Percentiles rank a stretch among this genome's conserved stretches.
Evolutionary conservation across 2,797 vertebrate genomes (phyloP).

Genomic region (Coendou prehensilis): DNA sequence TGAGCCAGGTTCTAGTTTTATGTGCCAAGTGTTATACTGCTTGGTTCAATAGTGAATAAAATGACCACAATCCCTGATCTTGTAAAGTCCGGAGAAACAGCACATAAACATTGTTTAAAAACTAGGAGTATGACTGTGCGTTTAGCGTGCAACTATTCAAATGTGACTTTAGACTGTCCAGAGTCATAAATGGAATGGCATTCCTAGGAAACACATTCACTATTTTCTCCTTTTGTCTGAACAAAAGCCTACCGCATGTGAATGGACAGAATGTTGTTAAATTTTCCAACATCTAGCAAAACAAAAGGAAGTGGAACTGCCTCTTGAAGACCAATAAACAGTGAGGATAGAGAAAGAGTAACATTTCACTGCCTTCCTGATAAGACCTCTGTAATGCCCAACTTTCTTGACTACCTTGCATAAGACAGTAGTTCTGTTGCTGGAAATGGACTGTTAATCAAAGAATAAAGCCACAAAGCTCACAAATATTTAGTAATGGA

Average conservation of each 20-base stretch:
- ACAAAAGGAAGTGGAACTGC: not conserved
- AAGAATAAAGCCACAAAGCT: not conserved
- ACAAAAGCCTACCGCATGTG: not conserved
- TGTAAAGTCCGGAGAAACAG: not conserved
- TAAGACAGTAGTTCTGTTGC: not conserved
- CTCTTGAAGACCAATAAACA: not conserved
- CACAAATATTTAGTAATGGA: not conserved
- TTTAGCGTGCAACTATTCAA: not conserved
- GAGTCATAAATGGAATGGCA: not conserved
- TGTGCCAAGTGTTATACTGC: not conserved
- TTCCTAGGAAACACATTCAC: not conserved
- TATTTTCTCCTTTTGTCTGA: not conserved
- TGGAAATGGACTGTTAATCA: not conserved
- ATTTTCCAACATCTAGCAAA: not conserved
- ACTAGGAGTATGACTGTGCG: not conserved
- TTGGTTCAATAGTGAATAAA: not conserved
- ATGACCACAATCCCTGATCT: not conserved
- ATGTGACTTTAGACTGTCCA: not conserved
- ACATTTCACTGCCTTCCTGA: not conserved
- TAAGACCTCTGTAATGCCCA: not conserved
- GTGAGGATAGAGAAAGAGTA: not conserved
- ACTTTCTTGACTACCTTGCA: not conserved
- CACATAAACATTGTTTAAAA: not conserved
- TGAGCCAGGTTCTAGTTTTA: not conserved
- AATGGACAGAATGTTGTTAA: fast-evolving